A percentile compares a stretch with the other conserved stretches of the same genome.
These are phyloP conservation scores for Endomychus coccineus DNA, from an alignment of 2,888 invertebrate genomes.

Conservation along the genomic window DNA sequence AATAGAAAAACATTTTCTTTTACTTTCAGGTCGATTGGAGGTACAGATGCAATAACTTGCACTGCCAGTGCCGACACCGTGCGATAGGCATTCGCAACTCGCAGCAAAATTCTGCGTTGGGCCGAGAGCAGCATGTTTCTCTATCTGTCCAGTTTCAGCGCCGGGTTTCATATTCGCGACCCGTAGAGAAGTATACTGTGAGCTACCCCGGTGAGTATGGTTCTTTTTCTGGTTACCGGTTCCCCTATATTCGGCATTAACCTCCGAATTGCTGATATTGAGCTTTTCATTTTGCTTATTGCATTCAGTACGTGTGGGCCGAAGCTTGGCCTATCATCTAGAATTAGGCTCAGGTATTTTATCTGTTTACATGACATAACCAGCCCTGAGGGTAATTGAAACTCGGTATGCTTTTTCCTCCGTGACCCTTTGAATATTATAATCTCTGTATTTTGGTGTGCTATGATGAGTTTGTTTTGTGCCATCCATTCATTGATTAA, in stretches of 20 bases:
- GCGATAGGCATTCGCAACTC: constrained; percentile 8
- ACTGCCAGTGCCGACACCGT: constrained; percentile 12
- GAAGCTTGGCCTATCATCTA: too few species aligned
- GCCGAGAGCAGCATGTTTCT: neutral
- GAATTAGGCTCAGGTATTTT: too few species aligned
- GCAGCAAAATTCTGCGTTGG: constrained; percentile 5
- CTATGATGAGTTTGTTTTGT: neutral
- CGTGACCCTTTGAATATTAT: constrained; percentile 2
- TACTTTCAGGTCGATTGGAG: constrained; percentile 14
- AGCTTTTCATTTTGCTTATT: too few species aligned
- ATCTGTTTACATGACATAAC: too few species aligned
- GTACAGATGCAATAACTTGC: constrained; percentile 3
- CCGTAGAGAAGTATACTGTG: constrained; percentile 4
- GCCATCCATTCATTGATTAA: too few species aligned
- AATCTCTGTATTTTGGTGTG: constrained; percentile 1
- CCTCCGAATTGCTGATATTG: too few species aligned
- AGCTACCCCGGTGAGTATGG: constrained; percentile 2
- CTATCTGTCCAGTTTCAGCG: neutral
- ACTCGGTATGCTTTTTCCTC: neutral
- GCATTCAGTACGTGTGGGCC: too few species aligned
- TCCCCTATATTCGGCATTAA: constrained; percentile 9
- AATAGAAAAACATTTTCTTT: too few species aligned
- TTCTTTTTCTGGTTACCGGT: constrained; percentile 3
- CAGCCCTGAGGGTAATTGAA: too few species aligned
- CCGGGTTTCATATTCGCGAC: constrained; percentile 3